Conservation (phyloP, 2,113 vertebrate species). For the Oxyruncus cristatus region DNA sequence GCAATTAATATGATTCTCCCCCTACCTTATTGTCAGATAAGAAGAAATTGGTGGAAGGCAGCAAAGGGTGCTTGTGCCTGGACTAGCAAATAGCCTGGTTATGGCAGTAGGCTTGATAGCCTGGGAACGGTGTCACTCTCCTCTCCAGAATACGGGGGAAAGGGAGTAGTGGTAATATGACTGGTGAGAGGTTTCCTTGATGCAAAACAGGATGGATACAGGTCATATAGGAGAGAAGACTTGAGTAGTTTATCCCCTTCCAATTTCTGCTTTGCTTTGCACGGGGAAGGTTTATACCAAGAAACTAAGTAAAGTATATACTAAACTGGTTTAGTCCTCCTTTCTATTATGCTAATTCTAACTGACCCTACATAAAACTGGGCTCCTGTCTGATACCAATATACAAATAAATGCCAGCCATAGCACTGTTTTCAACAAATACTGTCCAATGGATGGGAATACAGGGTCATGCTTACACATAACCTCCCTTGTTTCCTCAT, state of each 20-base stretch:
- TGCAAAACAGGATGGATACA: background rate
- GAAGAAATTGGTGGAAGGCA: background rate
- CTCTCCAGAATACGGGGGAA: background rate
- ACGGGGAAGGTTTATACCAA: background rate
- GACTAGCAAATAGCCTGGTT: background rate
- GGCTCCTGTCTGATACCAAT: background rate
- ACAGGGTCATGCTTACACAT: background rate
- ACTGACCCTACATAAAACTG: background rate
- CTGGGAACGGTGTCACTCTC: accelerated
- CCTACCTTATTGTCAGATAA: background rate
- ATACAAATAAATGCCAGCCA: background rate
- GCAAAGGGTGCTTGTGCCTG: background rate
- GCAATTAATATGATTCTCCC: background rate
- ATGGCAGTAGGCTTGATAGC: background rate
- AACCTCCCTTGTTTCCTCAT: background rate
- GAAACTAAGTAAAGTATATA: background rate
- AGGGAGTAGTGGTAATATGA: background rate
- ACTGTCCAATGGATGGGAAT: background rate
- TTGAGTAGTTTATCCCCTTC: background rate
- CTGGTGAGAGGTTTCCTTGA: background rate
- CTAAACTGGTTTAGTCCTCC: background rate
- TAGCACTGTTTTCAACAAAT: background rate
- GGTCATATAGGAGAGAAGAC: background rate
- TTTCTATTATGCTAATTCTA: background rate
- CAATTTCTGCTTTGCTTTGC: background rate